Percentiles rank a stretch among this genome's conserved stretches.
These are phyloP conservation scores for Leucosticte australis DNA, from an alignment of 2,113 vertebrate genomes.

Conservation along the genomic window DNA sequence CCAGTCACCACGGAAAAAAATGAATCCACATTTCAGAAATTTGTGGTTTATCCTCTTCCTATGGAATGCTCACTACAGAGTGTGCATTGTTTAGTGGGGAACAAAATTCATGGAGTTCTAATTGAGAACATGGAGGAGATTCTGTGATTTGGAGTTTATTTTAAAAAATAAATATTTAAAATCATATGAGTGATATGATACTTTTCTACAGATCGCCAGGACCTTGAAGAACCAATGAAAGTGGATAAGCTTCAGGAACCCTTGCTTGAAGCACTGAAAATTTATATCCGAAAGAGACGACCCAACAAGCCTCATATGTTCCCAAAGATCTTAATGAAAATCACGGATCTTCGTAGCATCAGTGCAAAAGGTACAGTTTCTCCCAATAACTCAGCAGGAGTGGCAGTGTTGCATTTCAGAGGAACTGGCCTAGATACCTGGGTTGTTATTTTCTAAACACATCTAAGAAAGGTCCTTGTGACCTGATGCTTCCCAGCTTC, in stretches of 20 bases:
- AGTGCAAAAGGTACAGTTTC: constrained; percentile 87
- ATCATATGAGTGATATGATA: background rate
- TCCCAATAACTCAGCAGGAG: background rate
- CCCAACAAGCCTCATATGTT: constrained; percentile 96
- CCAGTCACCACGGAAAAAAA: background rate
- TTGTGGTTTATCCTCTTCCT: background rate
- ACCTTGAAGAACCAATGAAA: constrained; percentile 92
- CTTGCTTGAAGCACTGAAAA: constrained; percentile 92
- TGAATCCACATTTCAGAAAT: background rate
- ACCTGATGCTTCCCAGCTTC: background rate
- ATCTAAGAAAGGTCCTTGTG: background rate
- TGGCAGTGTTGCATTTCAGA: too few relatives aligned
- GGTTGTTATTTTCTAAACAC: background rate
- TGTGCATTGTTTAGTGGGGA: background rate
- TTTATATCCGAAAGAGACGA: constrained; percentile 90
- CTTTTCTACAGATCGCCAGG: constrained; percentile 86
- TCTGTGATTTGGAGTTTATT: background rate
- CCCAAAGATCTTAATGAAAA: constrained; percentile 97
- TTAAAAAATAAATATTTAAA: background rate
- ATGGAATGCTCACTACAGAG: background rate
- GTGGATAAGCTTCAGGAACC: constrained; percentile 95
- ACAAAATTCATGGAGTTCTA: background rate
- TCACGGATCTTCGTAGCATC: constrained; percentile 95
- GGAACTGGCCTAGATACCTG: background rate
- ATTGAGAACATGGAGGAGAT: background rate